A percentile compares a stretch with the other conserved stretches of the same genome.
These are phyloP conservation scores for Epinephelus cyanopodus DNA, from an alignment of 2,113 vertebrate species.

Conservation along the genomic window DNA sequence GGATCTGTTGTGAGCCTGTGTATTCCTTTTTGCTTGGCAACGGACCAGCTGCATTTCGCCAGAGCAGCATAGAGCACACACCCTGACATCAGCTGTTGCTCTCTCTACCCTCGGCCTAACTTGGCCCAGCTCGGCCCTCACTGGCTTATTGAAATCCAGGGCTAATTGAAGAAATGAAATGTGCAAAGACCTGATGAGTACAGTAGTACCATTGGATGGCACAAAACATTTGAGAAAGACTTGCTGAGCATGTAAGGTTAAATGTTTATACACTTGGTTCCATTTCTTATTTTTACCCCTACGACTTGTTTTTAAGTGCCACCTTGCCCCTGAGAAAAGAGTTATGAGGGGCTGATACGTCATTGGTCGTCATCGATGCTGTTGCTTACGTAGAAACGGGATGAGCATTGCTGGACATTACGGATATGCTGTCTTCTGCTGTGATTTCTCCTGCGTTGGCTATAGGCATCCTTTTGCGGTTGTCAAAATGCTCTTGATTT, in stretches of 20 bases:
- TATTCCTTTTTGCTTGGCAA: constrained; percentile 79
- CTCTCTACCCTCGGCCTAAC: constrained; percentile 67
- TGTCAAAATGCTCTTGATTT: too few species aligned
- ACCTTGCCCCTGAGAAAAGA: too few species aligned
- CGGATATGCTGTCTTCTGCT: too few species aligned
- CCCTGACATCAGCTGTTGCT: constrained; percentile 82
- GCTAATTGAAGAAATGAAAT: constrained; percentile 36
- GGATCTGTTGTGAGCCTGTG: constrained; percentile 76
- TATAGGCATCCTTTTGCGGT: too few species aligned
- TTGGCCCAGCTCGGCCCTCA: constrained; percentile 25
- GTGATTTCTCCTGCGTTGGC: too few species aligned
- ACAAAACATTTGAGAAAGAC: constrained; percentile 8
- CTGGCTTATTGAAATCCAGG: constrained; percentile 30
- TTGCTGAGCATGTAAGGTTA: background rate
- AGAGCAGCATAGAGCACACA: constrained; percentile 70
- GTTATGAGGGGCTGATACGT: too few species aligned
- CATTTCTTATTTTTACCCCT: too few species aligned
- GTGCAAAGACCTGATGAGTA: background rate
- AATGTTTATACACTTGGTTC: background rate
- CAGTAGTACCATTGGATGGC: background rate
- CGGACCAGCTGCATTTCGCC: constrained; percentile 73
- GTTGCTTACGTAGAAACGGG: too few species aligned
- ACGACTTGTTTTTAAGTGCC: too few species aligned
- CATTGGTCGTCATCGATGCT: too few species aligned
- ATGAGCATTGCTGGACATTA: too few species aligned